These are phyloP conservation scores for Lophotriccus pileatus DNA, from an alignment of 2,797 vertebrate genomes.

Conservation along the genomic window DNA sequence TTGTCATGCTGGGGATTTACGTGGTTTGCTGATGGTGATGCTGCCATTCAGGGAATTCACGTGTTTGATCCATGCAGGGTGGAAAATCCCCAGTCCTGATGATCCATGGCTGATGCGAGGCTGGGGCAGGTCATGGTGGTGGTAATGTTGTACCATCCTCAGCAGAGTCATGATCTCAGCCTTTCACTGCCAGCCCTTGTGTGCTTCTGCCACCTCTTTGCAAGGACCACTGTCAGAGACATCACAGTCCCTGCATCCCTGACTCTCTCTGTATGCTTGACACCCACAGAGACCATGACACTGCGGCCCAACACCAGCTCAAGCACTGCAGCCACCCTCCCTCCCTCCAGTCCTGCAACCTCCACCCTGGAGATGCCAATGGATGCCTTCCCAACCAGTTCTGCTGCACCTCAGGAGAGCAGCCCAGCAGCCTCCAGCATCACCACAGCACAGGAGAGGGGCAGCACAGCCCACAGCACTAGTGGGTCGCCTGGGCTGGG, in stretches of 20 bases:
- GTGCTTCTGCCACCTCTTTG: background rate
- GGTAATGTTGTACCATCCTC: rapidly evolving
- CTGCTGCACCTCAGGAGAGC: rapidly evolving
- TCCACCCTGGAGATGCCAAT: background rate
- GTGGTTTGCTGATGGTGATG: background rate
- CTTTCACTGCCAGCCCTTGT: background rate
- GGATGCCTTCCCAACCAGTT: background rate
- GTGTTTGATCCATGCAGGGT: background rate
- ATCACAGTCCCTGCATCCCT: background rate
- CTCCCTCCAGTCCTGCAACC: background rate
- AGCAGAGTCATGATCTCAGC: background rate
- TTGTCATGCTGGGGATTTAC: background rate
- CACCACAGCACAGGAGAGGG: background rate
- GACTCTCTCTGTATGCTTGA: background rate
- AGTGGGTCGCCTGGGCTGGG: background rate
- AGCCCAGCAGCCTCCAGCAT: background rate
- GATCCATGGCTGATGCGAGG: background rate
- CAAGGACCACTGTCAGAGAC: background rate
- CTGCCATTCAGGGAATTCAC: background rate
- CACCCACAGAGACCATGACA: background rate
- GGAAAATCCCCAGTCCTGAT: background rate
- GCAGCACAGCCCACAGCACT: background rate
- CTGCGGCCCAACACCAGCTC: background rate
- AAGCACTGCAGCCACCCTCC: background rate
- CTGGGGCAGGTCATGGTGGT: background rate